Evolutionary conservation across 1,140 invertebrate genomes (phyloP).

Genomic region (Drosophila obscura): DNA sequence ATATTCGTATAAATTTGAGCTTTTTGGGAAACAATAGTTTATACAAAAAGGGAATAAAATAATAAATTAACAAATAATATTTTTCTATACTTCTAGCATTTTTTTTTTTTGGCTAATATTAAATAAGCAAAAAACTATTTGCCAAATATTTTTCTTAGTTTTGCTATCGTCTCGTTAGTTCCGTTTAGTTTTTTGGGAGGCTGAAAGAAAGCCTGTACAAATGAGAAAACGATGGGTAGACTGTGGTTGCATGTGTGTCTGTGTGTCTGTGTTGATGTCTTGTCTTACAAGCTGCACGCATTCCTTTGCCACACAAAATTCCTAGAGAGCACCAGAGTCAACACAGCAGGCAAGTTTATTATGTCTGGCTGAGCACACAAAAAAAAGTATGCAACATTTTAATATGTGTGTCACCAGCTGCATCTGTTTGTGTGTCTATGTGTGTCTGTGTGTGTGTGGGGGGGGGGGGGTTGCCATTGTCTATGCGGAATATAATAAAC

Average conservation of each 20-base stretch:
- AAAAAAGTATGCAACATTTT: conserved; percentile 74
- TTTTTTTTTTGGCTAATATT: conserved; percentile 45
- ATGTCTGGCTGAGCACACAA: conserved; percentile 58
- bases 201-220: too few relatives aligned
- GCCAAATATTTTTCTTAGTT: conserved; percentile 56
- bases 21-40: too few relatives aligned
- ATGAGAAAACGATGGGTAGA: too few relatives aligned
- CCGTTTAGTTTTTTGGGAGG: too few relatives aligned
- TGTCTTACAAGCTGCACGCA: conserved; percentile 72
- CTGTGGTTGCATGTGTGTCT: neutral
- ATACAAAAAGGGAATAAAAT: too few relatives aligned
- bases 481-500: conserved; percentile 64
- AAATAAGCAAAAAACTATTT: conserved; percentile 68
- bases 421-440: conserved; percentile 14
- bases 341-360: conserved; percentile 64
- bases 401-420: conserved; percentile 64
- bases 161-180: conserved; percentile 19
- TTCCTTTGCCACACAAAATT: conserved; percentile 63
- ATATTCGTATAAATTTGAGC: too few relatives aligned
- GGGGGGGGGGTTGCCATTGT: conserved; percentile 24
- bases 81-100: neutral
- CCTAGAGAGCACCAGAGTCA: conserved; percentile 28
- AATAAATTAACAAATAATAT: too few relatives aligned
- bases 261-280: conserved; percentile 43
- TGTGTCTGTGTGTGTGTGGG: conserved; percentile 10